Evolutionary conservation across 1,140 invertebrate genomes (phyloP).

Genomic region (Drosophila repletoides): DNA sequence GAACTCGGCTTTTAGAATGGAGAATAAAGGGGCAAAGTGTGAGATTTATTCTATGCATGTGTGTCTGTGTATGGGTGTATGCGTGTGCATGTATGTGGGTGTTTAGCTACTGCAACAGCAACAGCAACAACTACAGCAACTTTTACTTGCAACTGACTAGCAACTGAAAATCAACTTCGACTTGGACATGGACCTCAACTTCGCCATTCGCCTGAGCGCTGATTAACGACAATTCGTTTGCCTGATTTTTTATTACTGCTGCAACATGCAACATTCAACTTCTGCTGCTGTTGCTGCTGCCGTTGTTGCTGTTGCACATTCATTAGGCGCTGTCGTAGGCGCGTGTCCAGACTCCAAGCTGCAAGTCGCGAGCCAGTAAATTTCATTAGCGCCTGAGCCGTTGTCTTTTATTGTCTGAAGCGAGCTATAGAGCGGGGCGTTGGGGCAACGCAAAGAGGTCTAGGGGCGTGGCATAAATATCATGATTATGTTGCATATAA

Average conservation of each 20-base stretch:
- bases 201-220: constrained; percentile 49
- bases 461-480: constrained; percentile 59
- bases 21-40: constrained; percentile 6
- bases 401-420: constrained; percentile 64
- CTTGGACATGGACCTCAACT: constrained; percentile 25
- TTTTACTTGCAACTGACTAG: not conserved
- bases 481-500: constrained; percentile 47
- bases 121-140: constrained; percentile 1
- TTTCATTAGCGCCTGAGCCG: constrained; percentile 61
- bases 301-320: constrained; percentile 54
- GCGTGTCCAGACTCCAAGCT: constrained; percentile 44
- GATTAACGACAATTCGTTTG: constrained; percentile 80
- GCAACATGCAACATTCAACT: constrained; percentile 4
- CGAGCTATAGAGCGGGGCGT: not conserved
- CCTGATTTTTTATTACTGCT: constrained; percentile 76
- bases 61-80: not conserved
- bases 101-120: constrained; percentile 31
- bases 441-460: not conserved
- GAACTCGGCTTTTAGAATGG: not conserved
- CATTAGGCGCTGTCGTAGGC: constrained; percentile 75
- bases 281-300: constrained; percentile 9
- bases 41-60: constrained; percentile 14
- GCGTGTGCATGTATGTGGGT: constrained; percentile 13
- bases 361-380: constrained; percentile 47
- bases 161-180: constrained; percentile 8